These are phyloP conservation scores for Orthosia gothica DNA, from an alignment of 2,888 invertebrate genomes.

Conservation along the genomic window DNA sequence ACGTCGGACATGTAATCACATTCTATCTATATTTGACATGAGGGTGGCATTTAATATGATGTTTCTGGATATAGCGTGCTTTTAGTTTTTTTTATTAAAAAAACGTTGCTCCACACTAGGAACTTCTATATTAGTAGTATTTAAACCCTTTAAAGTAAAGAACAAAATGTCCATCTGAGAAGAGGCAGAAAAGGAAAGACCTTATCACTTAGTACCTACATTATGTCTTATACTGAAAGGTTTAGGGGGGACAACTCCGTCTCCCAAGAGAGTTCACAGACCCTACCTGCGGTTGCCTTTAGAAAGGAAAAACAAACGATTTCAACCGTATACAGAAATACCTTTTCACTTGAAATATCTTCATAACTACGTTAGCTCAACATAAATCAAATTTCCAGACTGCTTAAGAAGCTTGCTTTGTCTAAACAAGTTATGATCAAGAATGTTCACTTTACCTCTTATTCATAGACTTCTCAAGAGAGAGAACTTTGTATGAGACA, in stretches of 20 bases:
- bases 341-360: neutral
- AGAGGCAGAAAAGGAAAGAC: neutral
- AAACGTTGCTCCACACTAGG: neutral
- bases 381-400: slow-evolving; percentile 41
- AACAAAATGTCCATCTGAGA: neutral
- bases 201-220: no score
- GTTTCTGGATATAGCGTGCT: neutral
- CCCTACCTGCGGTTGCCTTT: neutral
- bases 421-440: slow-evolving; percentile 45
- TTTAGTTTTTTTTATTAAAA: no score
- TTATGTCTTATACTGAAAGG: neutral
- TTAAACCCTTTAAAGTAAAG: neutral
- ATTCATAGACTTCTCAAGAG: slow-evolving; percentile 13
- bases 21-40: no score
- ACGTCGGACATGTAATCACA: no score
- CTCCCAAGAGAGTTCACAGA: slow-evolving; percentile 1
- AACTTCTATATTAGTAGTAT: no score
- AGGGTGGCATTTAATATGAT: no score
- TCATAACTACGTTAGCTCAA: slow-evolving; percentile 21
- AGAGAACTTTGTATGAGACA: slow-evolving; percentile 29
- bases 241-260: neutral
- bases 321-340: neutral
- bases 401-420: slow-evolving; percentile 37
- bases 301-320: neutral
- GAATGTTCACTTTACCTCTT: slow-evolving; percentile 35